These are phyloP conservation scores for Cetonia aurata DNA, from an alignment of 2,888 invertebrate genomes.

Conservation along the genomic window DNA sequence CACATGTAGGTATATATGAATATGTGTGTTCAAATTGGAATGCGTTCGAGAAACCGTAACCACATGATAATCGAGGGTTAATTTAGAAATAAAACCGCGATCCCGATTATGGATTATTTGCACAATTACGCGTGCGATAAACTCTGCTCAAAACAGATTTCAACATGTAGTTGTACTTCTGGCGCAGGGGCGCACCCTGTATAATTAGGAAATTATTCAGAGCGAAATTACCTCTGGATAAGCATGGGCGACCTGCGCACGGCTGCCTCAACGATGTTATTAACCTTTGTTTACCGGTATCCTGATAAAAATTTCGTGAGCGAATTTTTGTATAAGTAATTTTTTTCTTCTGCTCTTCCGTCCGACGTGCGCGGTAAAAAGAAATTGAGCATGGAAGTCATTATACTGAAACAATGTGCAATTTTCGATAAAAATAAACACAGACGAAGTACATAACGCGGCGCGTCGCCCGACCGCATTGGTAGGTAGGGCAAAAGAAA, in stretches of 20 bases:
- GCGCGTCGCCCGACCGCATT: neutral
- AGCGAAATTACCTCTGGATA: conserved; percentile 37
- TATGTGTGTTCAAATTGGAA: too few relatives aligned
- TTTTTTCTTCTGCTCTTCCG: conserved; percentile 18
- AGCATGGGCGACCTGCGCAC: conserved; percentile 21
- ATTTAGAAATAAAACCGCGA: too few relatives aligned
- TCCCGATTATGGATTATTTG: neutral
- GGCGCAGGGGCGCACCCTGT: conserved; percentile 25
- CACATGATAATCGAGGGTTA: too few relatives aligned
- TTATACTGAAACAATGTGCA: conserved; percentile 34
- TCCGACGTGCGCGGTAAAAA: conserved; percentile 12
- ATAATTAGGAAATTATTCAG: conserved; percentile 40
- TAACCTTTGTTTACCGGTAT: conserved; percentile 39
- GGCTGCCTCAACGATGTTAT: conserved; percentile 36
- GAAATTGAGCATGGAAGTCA: conserved; percentile 27
- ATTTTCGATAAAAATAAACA: conserved; percentile 21
- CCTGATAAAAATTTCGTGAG: conserved; percentile 37
- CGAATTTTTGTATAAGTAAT: conserved; percentile 34
- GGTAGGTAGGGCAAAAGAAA: conserved; percentile 1
- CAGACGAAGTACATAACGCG: conserved; percentile 3
- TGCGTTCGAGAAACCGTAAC: too few relatives aligned
- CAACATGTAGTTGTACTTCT: conserved; percentile 22
- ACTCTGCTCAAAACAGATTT: conserved; percentile 5
- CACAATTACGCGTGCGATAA: conserved; percentile 15
- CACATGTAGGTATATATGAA: too few relatives aligned